Percentiles rank a stretch among this genome's conserved stretches.
phyloP scores from a whole-genome alignment of 2,888 invertebrate genomes.

The Mythimna lalbum region DNA sequence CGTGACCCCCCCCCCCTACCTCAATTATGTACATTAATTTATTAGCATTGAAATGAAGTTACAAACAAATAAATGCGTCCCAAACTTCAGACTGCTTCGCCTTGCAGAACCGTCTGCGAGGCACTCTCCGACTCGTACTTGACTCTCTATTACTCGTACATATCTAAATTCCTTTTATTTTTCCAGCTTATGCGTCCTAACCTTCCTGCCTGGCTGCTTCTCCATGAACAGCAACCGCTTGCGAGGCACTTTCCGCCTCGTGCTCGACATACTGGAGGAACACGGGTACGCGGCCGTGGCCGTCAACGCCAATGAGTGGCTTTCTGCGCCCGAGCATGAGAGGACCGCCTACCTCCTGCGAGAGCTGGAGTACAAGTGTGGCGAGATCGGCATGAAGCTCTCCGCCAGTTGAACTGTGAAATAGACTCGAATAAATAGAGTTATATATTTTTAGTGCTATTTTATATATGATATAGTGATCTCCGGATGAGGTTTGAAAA shows the following conservation, averaged over 20 bases:
- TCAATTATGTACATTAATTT: too few species aligned
- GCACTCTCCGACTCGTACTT: neutral
- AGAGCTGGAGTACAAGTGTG: conserved; percentile 86
- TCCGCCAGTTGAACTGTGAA: conserved; percentile 72
- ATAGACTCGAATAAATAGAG: neutral
- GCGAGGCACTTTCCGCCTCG: conserved; percentile 87
- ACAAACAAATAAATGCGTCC: neutral
- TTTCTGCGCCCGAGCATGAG: conserved; percentile 89
- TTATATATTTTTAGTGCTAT: conserved; percentile 4
- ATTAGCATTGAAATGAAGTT: neutral
- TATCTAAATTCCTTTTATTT: conserved; percentile 16
- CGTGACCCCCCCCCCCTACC: too few species aligned
- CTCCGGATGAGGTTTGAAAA: conserved; percentile 34
- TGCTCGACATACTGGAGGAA: conserved; percentile 90
- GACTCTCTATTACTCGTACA: too few species aligned
- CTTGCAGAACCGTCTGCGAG: neutral
- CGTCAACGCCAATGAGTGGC: conserved; percentile 90
- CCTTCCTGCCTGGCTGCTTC: conserved; percentile 89
- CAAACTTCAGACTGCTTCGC: neutral
- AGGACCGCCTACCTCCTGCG: conserved; percentile 92
- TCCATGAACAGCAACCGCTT: conserved; percentile 91
- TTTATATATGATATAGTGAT: conserved; percentile 5
- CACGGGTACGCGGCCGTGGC: conserved; percentile 90
- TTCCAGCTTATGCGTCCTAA: conserved; percentile 91
- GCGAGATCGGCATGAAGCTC: conserved; percentile 84